Evolutionary conservation across 2,888 invertebrate species (phyloP).

Genomic region (Caenorhabditis sp.): DNA sequence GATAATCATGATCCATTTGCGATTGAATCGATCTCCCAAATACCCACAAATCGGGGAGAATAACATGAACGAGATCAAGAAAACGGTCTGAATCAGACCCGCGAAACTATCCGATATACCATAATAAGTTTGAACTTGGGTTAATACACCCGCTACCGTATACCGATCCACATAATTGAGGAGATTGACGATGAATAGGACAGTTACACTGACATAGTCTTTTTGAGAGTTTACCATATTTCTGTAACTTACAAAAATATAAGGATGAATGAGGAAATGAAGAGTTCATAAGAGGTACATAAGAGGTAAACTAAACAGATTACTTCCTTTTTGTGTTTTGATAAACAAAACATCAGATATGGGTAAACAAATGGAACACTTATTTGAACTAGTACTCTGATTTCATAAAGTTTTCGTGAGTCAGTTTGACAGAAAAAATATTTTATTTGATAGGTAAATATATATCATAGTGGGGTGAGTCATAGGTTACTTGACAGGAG

Average conservation of each 20-base stretch:
- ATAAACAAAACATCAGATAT: not conserved
- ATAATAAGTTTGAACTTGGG: slow-evolving; percentile 81
- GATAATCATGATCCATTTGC: slow-evolving; percentile 86
- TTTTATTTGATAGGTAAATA: not conserved
- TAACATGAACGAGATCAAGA: slow-evolving; percentile 94
- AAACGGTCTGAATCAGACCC: slow-evolving; percentile 92
- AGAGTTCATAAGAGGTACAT: not conserved
- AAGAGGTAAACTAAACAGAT: not conserved
- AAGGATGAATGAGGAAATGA: not conserved
- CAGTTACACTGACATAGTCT: slow-evolving; percentile 47
- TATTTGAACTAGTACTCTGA: not conserved
- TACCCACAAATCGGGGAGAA: slow-evolving; percentile 97
- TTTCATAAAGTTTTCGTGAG: not conserved
- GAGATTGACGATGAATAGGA: slow-evolving; percentile 86
- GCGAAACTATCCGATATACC: slow-evolving; percentile 81
- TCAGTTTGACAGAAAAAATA: too few relatives aligned
- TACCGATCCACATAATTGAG: slow-evolving; percentile 99
- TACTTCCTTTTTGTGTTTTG: not conserved
- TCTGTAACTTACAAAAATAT: not conserved
- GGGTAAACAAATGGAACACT: not conserved
- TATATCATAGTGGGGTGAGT: not conserved
- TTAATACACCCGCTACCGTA: slow-evolving; percentile 92
- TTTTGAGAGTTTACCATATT: slow-evolving; percentile 46
- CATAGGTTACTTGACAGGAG: too few relatives aligned
- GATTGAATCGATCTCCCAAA: slow-evolving; percentile 91